Evolutionary conservation across 1,140 invertebrate species (phyloP), one percentile per base, ranked within the genome.

Genomic region (Neodiprion pinetum): DNA sequence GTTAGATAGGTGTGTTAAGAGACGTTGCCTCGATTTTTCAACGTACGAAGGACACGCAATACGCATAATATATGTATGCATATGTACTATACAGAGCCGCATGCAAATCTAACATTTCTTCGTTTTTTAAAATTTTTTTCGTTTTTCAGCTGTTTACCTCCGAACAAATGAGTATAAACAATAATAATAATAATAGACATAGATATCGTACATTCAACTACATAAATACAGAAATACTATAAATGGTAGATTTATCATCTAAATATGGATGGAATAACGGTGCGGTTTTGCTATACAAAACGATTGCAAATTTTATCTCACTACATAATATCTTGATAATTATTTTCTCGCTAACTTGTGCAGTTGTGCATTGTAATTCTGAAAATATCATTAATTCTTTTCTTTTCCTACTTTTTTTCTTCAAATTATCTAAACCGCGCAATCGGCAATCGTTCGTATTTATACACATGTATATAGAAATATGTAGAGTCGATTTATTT

Each of bases 191-290:
- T 40, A 40, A 61, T 61, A 61, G 53, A 61, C 53, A 61, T 9
- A 61, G 53, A 14, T 40, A 61, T 14, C 28, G 28, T 40, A 40
- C 28, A 40, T 61, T 40, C 28, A 61, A 61, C 53, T 61, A 61
- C 53, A 61, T 61, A 61, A 61, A 61, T 61, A 61, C 53, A 61
- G 5, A 61, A 61, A 61, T 12, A 8, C 11, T 14, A 61, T 14
- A 61, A 61, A 17, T 61, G 11, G n/a, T 61, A 61, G 11, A 61
- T 61, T 14, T 61, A 61, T 61, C 11, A 61, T 61, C 53, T 61
- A 61, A 61, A 61, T 14, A 61, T 61, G 53, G 53, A 61, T 61
- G 53, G 53, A 61, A 61, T 61, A 40, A 40, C 28, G 53, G 53
- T 61, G 53, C n/a, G 53, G 53, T 61, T 61, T 61, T 61, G 11